These are phyloP conservation scores for Jacana jacana DNA, from an alignment of 2,113 vertebrate genomes.

Conservation along the genomic window DNA sequence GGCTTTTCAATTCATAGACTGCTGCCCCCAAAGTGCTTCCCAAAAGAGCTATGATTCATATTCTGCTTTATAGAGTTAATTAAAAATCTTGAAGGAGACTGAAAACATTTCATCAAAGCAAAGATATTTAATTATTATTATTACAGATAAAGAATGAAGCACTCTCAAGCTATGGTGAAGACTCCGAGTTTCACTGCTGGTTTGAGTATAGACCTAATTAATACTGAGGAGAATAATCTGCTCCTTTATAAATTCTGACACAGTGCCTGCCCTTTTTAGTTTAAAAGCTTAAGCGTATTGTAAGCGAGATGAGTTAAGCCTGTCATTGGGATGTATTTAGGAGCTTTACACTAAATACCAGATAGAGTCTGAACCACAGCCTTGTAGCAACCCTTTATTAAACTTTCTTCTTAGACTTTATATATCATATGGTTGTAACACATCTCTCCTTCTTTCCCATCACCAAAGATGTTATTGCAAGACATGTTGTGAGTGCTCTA, in stretches of 20 bases:
- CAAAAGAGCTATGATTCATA: neutral
- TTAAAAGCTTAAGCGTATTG: neutral
- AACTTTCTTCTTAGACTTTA: neutral
- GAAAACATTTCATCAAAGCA: neutral
- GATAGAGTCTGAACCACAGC: neutral
- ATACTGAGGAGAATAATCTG: neutral
- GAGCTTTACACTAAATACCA: neutral
- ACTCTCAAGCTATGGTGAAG: neutral
- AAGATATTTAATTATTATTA: neutral
- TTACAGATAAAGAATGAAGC: neutral
- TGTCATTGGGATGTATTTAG: neutral
- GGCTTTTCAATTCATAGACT: neutral
- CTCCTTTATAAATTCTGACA: neutral
- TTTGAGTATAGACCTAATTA: neutral
- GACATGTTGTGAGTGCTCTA: neutral
- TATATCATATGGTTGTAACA: neutral
- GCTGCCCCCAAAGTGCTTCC: neutral
- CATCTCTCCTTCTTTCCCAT: neutral
- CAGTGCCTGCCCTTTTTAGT: neutral
- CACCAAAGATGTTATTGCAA: neutral
- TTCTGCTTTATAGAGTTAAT: neutral
- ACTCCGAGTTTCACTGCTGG: neutral
- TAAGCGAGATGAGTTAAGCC: neutral
- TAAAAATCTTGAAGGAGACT: neutral
- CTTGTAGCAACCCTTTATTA: neutral